phyloP scores from a whole-genome alignment of 2,113 vertebrate genomes.

The Procavia capensis region DNA sequence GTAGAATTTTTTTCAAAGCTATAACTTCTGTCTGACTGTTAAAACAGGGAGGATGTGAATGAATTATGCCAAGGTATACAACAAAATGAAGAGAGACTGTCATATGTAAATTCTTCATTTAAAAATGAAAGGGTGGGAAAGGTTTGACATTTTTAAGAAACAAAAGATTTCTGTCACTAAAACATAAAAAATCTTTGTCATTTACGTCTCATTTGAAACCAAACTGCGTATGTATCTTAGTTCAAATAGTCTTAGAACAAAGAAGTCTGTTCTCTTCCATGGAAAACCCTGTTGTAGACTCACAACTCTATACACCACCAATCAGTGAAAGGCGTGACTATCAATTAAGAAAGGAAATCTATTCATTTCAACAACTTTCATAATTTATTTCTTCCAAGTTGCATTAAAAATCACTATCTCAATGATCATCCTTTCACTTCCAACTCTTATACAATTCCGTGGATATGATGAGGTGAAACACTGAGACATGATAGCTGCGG shows the following conservation, averaged over 20 bases:
- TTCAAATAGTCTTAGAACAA: slow-evolving; percentile 77
- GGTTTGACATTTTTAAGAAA: slow-evolving; percentile 76
- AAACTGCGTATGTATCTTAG: slow-evolving; percentile 71
- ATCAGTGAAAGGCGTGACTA: slow-evolving; percentile 53
- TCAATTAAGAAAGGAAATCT: slow-evolving; percentile 55
- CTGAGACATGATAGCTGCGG: background rate
- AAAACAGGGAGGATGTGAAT: slow-evolving; percentile 15
- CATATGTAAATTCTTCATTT: slow-evolving; percentile 48
- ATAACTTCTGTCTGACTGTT: background rate
- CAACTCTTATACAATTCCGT: slow-evolving; percentile 33
- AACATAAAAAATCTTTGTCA: slow-evolving; percentile 64
- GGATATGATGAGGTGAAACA: slow-evolving; percentile 41
- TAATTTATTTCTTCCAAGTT: slow-evolving; percentile 34
- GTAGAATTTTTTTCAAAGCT: slow-evolving; percentile 38
- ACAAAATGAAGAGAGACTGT: slow-evolving; percentile 21
- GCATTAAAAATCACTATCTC: slow-evolving; percentile 39
- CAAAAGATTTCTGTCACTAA: slow-evolving; percentile 64
- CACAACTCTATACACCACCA: slow-evolving; percentile 42
- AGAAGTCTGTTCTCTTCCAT: slow-evolving; percentile 68
- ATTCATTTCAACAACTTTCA: slow-evolving; percentile 55
- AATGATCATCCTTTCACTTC: slow-evolving; percentile 14
- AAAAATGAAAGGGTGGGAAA: slow-evolving; percentile 61
- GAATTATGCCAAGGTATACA: background rate
- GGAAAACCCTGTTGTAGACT: slow-evolving; percentile 54
- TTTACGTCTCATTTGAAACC: slow-evolving; percentile 74